Evolutionary conservation across 2,113 vertebrate genomes (phyloP), one percentile per base, ranked within the genome.

Genomic region (Hydrolagus affinis): DNA sequence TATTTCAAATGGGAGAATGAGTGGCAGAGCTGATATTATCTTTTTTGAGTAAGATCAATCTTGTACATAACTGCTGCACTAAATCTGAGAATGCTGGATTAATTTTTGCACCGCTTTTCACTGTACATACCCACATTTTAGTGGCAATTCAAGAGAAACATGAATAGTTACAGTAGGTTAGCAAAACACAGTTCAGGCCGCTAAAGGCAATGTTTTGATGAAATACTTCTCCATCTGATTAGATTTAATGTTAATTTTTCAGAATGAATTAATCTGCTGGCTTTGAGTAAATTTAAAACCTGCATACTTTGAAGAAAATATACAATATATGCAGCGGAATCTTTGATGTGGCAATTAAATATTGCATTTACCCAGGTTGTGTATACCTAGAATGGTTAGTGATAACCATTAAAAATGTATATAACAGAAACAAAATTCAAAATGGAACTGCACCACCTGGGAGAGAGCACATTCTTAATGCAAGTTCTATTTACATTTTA

Each of bases 401-500:
- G 62, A 66, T 64, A 80, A 83, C 66, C 28, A 83, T 83, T 66
- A 83, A 19, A 62, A 66, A 83, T 68, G 78, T 83, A 56, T 66
- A 83, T 60, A 83, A 66, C 62, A 66, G 78, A 83, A 83, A 83
- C 15, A 83, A 83, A 68, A 64, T 66, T 68, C 78, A 83, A 83
- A 83, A 66, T 60, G 78, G 78, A 83, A 83, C 60, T 66, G 78
- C 60, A 66, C 25, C 78, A 83, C 62, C 32, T 83, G 78, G 78
- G 78, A 83, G 78, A 68, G 32, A 66, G 28, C 78, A 78, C 57
- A 83, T 83, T 83, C 44, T 83, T 83, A 83, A 83, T 30, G 78
- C 78, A 83, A 83, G 60, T 83, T 83, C 78, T 64, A 83, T 83
- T 83, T 83, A 83, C 78, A 83, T 83, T 60, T 83, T 83, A 83